Evolutionary conservation across 2,113 vertebrate species (phyloP), one percentile per base, ranked within the genome.

Genomic region (Sturnus vulgaris): DNA sequence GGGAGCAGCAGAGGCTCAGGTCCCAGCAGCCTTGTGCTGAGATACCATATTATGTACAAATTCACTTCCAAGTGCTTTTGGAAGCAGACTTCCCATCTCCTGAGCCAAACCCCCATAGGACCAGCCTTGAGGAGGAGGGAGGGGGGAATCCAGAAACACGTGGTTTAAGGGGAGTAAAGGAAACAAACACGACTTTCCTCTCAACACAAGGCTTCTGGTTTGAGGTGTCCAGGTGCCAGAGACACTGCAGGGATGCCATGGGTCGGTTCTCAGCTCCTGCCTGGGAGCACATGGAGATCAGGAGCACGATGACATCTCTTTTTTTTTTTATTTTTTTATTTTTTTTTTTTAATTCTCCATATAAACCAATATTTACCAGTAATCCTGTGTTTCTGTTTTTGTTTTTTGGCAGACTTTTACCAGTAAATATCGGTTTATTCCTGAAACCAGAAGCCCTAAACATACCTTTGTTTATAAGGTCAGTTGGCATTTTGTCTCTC

Each of bases 291-390:
- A 0, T 68, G 69, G 82, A 92, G 90, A 69, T 86, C 88, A 87
- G 91, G 83, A 96, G 82, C 90, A 86, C 47, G 0, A 60, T 95
- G 85, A 97, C 66, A 70, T 97, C 30, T 95, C 79, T 95, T 96
- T 96, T 96, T 66, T 79, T 15, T 25, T 21, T 23, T 35, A 9
- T 31, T 39, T 27, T 19, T 65, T 20, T 33, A 20, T 53, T 3
- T 28, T 57, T 65, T 65, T 85, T 55, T 25, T 31, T 19, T 86
- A 96, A 95, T 97, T 98, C 91, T 98, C 95, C 97, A 96, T 96
- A 98, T 98, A 98, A 98, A 98, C 97, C 96, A 97, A 97, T 98
- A 98, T 98, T 98, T 98, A 98, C 97, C 97, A 98, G 97, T 98
- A 98, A 97, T 97, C 96, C 97, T 98, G 80, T 98, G 96, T 98